Percentiles rank a stretch among this genome's conserved stretches.
phyloP scores from a whole-genome alignment of 1,140 invertebrate species.

The Arctopsyche grandis region DNA sequence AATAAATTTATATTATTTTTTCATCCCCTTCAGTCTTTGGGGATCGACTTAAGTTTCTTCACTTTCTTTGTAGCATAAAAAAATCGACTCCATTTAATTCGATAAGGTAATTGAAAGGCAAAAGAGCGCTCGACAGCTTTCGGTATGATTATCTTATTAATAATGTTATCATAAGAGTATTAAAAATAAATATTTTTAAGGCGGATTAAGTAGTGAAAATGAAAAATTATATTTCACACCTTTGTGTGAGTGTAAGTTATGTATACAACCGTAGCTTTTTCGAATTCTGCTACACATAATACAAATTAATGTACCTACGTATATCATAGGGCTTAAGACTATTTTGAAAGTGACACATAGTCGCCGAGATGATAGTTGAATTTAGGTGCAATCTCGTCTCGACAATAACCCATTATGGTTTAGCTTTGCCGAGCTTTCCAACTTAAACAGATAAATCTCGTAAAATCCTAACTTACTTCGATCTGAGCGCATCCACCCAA shows the following conservation, averaged over 20 bases:
- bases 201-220: too few species aligned
- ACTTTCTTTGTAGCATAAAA: neutral
- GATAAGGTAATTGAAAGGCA: constrained; percentile 36
- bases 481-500: neutral
- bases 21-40: constrained; percentile 11
- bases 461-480: constrained; percentile 13
- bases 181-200: too few species aligned
- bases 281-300: too few species aligned
- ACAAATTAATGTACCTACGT: too few species aligned
- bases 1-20: constrained; percentile 24
- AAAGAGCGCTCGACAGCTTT: neutral
- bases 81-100: constrained; percentile 34
- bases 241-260: too few species aligned
- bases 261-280: too few species aligned
- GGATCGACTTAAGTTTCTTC: constrained; percentile 2
- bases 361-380: neutral
- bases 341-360: constrained; percentile 5
- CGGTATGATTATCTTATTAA: too few species aligned
- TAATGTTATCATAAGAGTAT: too few species aligned
- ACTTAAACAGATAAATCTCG: constrained; percentile 24
- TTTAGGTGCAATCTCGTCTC: neutral
- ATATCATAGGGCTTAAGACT: too few species aligned
- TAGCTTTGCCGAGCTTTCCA: neutral
- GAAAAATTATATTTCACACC: too few species aligned
- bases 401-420: constrained; percentile 19